Conservation (phyloP, 1,140 invertebrate genomes). For the Drosophila kurseongensis region DNA sequence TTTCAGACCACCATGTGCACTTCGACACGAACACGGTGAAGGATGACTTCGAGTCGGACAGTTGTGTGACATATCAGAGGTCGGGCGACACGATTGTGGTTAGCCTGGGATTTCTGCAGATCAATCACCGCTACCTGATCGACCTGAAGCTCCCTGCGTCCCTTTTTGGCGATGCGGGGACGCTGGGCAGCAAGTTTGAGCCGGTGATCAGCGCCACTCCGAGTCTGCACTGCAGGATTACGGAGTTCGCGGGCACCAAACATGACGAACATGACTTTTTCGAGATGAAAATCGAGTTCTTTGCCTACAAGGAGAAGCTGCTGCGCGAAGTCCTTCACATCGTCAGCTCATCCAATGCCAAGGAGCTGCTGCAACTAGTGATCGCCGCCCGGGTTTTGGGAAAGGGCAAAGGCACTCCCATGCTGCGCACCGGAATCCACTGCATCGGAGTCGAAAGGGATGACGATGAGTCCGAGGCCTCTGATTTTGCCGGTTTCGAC, state of each 20-base stretch:
- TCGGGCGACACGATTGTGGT: constrained; percentile 76
- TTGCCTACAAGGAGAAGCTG: constrained; percentile 86
- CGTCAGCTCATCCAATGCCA: constrained; percentile 78
- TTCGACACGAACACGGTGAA: constrained; percentile 77
- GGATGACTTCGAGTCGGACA: constrained; percentile 80
- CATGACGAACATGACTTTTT: constrained; percentile 75
- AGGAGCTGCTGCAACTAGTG: constrained; percentile 76
- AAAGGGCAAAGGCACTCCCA: constrained; percentile 86
- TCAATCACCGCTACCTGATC: constrained; percentile 83
- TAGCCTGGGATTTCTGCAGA: constrained; percentile 84
- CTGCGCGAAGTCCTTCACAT: constrained; percentile 85
- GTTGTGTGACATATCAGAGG: constrained; percentile 81
- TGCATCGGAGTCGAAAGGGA: constrained; percentile 85
- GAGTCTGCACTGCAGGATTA: constrained; percentile 81
- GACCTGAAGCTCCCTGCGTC: constrained; percentile 76
- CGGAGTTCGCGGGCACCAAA: constrained; percentile 70
- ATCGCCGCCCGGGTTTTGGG: constrained; percentile 85
- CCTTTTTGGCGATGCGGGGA: constrained; percentile 60
- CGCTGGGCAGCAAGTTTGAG: constrained; percentile 58
- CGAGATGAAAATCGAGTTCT: constrained; percentile 85
- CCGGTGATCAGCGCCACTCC: constrained; percentile 73
- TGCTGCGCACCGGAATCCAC: constrained; percentile 86
- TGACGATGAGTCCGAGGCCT: constrained; percentile 84
- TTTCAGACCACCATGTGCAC: constrained; percentile 84
- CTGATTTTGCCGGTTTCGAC: constrained; percentile 67